Evolutionary conservation across 2,113 vertebrate genomes (phyloP).

Genomic region (Scartelaos histophorus): DNA sequence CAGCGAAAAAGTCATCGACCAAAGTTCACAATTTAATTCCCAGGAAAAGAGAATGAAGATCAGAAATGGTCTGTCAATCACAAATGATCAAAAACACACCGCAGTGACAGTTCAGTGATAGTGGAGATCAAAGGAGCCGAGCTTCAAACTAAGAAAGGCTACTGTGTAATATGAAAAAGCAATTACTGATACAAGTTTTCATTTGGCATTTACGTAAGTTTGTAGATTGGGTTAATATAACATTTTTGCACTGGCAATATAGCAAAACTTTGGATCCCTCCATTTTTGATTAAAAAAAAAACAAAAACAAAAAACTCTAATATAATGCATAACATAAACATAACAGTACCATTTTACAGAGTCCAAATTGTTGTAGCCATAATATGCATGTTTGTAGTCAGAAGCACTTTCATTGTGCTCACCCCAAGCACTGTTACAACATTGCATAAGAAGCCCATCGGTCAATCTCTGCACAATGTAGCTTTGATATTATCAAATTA

Average conservation of each 20-base stretch:
- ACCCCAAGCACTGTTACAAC: not conserved
- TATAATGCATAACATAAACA: too few species aligned
- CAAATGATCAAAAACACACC: conserved; percentile 18
- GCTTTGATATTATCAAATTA: not conserved
- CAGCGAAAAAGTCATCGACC: conserved; percentile 45
- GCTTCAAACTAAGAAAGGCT: not conserved
- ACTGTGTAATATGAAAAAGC: not conserved
- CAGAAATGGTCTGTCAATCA: conserved; percentile 51
- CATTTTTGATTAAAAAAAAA: too few species aligned
- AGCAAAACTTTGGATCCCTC: too few species aligned
- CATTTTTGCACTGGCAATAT: not conserved
- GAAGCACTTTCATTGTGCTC: not conserved
- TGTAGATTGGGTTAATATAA: not conserved
- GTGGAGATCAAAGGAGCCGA: conserved; percentile 27
- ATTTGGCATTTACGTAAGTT: not conserved
- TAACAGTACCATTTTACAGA: too few species aligned
- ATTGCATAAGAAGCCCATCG: not conserved
- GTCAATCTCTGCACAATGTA: not conserved
- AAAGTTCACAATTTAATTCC: conserved; percentile 47
- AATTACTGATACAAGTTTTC: not conserved
- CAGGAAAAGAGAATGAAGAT: conserved; percentile 17
- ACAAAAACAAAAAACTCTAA: too few species aligned
- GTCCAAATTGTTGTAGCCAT: not conserved
- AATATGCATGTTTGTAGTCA: not conserved
- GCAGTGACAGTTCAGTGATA: conserved; percentile 13